phyloP scores from a whole-genome alignment of 2,888 invertebrate species.

The Prenolepis imparis region DNA sequence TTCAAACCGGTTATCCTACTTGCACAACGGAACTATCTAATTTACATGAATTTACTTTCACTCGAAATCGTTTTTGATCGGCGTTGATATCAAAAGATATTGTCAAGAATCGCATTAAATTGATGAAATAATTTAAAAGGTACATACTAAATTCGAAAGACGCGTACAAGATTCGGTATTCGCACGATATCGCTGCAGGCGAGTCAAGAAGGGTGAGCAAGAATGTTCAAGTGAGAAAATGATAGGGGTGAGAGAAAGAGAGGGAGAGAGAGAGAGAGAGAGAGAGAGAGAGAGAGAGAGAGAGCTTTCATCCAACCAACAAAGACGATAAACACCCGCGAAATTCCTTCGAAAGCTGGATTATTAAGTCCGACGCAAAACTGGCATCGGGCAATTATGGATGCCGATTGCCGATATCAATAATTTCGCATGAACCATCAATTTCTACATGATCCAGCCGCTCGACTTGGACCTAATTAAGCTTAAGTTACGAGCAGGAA shows the following conservation, averaged over 20 bases:
- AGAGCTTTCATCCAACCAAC: slow-evolving; percentile 9
- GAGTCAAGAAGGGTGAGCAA: slow-evolving; percentile 49
- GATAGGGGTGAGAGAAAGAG: neutral
- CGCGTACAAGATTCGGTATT: slow-evolving; percentile 68
- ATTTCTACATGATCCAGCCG: slow-evolving; percentile 73
- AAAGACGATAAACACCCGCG: slow-evolving; percentile 56
- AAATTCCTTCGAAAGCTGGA: slow-evolving; percentile 53
- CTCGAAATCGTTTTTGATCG: neutral
- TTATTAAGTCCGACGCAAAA: slow-evolving; percentile 43
- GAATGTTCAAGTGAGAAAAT: slow-evolving; percentile 4
- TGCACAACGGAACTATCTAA: slow-evolving; percentile 8
- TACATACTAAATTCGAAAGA: slow-evolving; percentile 18
- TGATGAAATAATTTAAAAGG: slow-evolving; percentile 6
- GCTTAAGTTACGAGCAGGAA: slow-evolving; percentile 70
- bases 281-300: slow-evolving; percentile 4
- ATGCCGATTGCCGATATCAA: slow-evolving; percentile 76
- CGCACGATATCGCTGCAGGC: slow-evolving; percentile 67
- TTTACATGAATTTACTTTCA: slow-evolving; percentile 18
- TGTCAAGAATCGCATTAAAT: slow-evolving; percentile 4
- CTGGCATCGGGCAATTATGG: slow-evolving; percentile 70
- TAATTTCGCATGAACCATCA: slow-evolving; percentile 76
- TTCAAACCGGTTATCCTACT: slow-evolving; percentile 39
- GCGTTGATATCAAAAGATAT: neutral
- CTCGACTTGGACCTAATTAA: slow-evolving; percentile 76
- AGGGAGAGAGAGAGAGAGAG: neutral